Conservation (phyloP, 2,888 invertebrate species). For the Dryobotodes eremita region DNA sequence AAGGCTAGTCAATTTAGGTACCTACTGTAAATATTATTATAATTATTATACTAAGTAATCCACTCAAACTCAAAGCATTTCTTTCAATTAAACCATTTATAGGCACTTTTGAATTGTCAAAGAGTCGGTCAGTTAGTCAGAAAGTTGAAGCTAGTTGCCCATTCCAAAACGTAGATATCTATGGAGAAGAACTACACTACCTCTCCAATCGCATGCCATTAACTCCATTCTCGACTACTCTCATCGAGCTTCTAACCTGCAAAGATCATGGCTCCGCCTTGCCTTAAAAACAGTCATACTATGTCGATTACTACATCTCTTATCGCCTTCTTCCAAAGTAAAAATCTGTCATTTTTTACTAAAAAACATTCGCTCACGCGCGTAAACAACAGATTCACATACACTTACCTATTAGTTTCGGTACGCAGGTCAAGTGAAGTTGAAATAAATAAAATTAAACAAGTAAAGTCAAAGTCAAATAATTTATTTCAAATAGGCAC, state of each 20-base stretch:
- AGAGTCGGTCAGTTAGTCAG: too few relatives aligned
- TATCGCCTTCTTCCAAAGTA: neutral
- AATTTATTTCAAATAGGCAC: too few relatives aligned
- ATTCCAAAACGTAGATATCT: too few relatives aligned
- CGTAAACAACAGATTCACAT: neutral
- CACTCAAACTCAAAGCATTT: too few relatives aligned
- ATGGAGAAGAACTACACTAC: too few relatives aligned
- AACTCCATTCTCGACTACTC: neutral
- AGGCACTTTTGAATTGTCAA: too few relatives aligned
- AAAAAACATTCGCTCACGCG: neutral
- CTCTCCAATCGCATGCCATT: neutral
- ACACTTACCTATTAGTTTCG: neutral
- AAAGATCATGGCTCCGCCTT: neutral
- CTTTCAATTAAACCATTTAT: too few relatives aligned
- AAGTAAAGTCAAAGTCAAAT: too few relatives aligned
- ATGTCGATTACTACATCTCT: neutral
- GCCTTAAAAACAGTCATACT: neutral
- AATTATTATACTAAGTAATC: neutral
- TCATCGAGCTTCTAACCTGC: neutral
- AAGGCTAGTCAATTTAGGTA: neutral
- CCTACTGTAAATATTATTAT: neutral
- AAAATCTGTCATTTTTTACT: neutral
- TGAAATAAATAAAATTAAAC: neutral
- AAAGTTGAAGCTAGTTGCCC: too few relatives aligned
- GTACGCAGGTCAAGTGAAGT: neutral